Base-by-base conservation (phyloP, 2,888 invertebrate genomes). In the Drosophila macrothrix region DNA sequence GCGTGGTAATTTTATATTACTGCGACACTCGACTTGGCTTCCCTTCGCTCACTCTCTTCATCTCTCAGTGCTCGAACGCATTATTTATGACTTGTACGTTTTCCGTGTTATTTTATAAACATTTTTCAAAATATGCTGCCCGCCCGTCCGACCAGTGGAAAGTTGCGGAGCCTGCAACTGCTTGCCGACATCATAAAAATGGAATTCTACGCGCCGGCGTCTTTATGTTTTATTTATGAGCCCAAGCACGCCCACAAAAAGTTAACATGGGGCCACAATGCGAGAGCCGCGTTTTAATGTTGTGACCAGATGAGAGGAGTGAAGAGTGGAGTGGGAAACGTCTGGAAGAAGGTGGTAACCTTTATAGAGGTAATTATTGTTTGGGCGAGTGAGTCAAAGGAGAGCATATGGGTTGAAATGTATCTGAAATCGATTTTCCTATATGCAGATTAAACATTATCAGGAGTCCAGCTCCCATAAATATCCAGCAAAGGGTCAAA, bases 61-160 rank as follows among this genome's bases (percentile, higher is more conserved):
- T 31, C 33, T 50, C 33, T n/a, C 49, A 25, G 29, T 39, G 31
- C 74, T 75, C 76, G 77, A 88, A 86, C 77, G 73, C 87, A 88
- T 87, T 87, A 90, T 87, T 90, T 87, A 90, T 90, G 90, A 88
- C 90, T 90, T 90, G 86, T 88, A 83, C 86, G 81, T 80, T 87
- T 83, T 83, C 77, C 80, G 84, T 87, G 87, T 83, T 84, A 88
- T 87, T 90, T 87, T 90, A 83, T 90, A 89, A 87, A 90, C 90
- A 89, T 87, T 90, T 87, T 89, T 78, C 82, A 83, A 83, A 87
- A 82, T 90, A 88, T 88, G 90, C 75, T 88, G 67, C 63, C 62
- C 74, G 50, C 58, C 60, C 68, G 53, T 9, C 25, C 16, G 56
- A 66, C 6, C 7, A 29, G 9, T 9, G 43, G 3, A 46, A 41